Base-by-base conservation (phyloP, 1,140 invertebrate species). In the Pogonomyrmex californicus region DNA sequence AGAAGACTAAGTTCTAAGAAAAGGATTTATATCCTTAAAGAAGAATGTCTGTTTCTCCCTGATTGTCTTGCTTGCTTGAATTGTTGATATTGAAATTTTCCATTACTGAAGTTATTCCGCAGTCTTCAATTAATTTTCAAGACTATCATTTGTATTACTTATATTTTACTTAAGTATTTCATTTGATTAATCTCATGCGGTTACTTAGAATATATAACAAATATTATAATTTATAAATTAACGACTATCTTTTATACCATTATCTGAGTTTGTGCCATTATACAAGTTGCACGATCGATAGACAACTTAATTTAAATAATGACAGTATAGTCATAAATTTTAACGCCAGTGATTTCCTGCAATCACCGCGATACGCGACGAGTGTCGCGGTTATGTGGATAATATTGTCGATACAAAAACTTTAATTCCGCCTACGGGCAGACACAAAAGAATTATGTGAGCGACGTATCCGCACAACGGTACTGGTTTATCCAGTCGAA, bases 401-500 rank as follows among this genome's bases (percentile, higher is more conserved):
- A 60, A 83, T 83, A 83, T 62, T 30, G n/a, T 12, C 54, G 38
- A 17, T 73, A 73, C 12, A 36, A 83, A 75, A 75, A 62, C 60
- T 10, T 41, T 23, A 73, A 82, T 73, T 82, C 68, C 79, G 47
- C 47, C 47, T 68, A 23, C 73, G 30, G 73, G 41, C 10, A 77
- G 9, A 71, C 23, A 17, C 17, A 23, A 73, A 73, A 75, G 79
- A 83, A 73, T 83, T 73, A 49, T 73, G 30, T 60, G 41, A 73
- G 54, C 68, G 79, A 83, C 17, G 54, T 33, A 83, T 83, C 68
- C 68, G 79, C 60, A 86, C 75, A 89, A 91, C 89, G 87, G 86
- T 92, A 94, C 93, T 91, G 93, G 93, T 95, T 93, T 86, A 91
- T 94, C 91, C 92, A 90, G 91, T 95, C 90, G 49, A 77, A 85